Evolutionary conservation across 2,888 invertebrate species (phyloP).

Genomic region (Cryptocephalus primarius): DNA sequence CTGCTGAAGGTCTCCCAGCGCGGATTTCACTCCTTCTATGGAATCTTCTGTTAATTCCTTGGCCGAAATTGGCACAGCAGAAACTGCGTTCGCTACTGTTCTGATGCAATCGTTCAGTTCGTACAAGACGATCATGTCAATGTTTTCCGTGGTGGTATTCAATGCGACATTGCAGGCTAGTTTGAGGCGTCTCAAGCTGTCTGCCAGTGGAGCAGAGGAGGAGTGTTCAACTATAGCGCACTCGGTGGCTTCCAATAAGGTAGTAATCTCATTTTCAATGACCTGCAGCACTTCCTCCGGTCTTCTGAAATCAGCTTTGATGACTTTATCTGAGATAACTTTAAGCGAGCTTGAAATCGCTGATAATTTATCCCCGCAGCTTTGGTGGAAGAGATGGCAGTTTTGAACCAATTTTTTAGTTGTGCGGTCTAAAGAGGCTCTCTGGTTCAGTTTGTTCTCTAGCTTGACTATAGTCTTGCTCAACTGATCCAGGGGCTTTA

Average conservation of each 20-base stretch:
- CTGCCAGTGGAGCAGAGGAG: neutral
- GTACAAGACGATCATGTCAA: constrained; percentile 6
- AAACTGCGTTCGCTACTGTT: constrained; percentile 1
- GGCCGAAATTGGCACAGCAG: neutral
- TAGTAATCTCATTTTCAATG: constrained; percentile 1
- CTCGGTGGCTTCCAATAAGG: constrained; percentile 3
- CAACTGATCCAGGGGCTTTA: constrained; percentile 29
- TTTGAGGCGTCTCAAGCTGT: neutral
- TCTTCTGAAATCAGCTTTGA: too few relatives aligned
- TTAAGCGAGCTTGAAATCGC: too few relatives aligned
- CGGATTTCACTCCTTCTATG: constrained; percentile 11
- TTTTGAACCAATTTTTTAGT: constrained; percentile 10
- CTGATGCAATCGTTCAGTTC: constrained; percentile 5
- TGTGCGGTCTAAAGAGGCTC: constrained; percentile 13
- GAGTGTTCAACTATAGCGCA: neutral
- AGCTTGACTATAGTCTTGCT: constrained; percentile 30
- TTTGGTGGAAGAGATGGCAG: neutral
- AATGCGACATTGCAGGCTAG: neutral
- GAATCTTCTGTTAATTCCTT: constrained; percentile 8
- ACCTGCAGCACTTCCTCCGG: neutral
- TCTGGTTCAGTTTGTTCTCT: constrained; percentile 21
- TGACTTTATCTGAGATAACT: too few relatives aligned
- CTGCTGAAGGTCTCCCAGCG: constrained; percentile 12
- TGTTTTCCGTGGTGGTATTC: constrained; percentile 4
- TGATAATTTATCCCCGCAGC: too few relatives aligned